These are phyloP conservation scores for Leucoraja ocellata DNA, from an alignment of 2,797 vertebrate species.

Conservation along the genomic window DNA sequence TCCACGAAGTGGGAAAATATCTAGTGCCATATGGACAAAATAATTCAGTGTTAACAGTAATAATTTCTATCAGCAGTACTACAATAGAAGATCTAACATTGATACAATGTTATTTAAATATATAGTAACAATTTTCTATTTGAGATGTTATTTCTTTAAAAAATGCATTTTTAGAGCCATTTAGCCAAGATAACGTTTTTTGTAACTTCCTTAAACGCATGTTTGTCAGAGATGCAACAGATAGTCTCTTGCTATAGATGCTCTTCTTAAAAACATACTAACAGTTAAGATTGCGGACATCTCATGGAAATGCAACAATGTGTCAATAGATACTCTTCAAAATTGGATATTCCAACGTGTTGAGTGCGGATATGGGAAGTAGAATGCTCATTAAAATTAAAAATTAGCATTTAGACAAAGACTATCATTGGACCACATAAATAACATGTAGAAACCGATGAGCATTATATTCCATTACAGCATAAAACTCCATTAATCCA, in stretches of 20 bases:
- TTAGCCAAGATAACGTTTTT: neutral
- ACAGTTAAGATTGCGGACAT: neutral
- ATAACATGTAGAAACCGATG: neutral
- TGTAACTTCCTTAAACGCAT: neutral
- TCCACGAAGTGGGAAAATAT: neutral
- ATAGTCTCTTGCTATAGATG: neutral
- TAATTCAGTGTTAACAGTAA: neutral
- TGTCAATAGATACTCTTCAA: neutral
- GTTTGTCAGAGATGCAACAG: neutral
- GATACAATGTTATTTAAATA: neutral
- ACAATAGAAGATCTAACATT: neutral
- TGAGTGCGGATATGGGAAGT: neutral
- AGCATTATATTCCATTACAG: neutral
- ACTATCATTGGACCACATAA: neutral
- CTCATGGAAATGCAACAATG: neutral
- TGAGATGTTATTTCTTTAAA: neutral
- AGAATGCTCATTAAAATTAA: neutral
- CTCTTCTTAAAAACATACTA: neutral
- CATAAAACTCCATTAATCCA: neutral
- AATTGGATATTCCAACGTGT: neutral
- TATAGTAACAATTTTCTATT: neutral
- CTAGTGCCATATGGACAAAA: neutral
- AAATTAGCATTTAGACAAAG: neutral
- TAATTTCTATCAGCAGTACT: neutral
- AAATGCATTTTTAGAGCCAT: neutral